Evolutionary conservation across 2,888 invertebrate species (phyloP), one percentile per base, ranked within the genome.

Genomic region (Oegoconia quadripuncta): DNA sequence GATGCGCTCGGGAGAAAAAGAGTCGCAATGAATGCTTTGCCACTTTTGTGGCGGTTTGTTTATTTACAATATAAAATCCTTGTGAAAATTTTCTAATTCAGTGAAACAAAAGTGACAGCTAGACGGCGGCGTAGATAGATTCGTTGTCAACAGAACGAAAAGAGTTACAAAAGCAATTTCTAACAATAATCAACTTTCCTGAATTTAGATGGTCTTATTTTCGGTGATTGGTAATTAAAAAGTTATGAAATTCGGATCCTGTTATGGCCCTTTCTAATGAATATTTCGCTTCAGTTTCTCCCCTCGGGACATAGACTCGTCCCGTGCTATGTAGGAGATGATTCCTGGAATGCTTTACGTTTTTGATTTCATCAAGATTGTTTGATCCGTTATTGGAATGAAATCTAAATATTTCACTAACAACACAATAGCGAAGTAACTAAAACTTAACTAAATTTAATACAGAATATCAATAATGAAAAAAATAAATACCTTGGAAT

Each of bases 81-180:
- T 18, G 15, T n/a, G 4, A 20, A 23, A 26, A 8, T 20, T 29
- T 29, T 18, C 3, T 28, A 37, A 35, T 14, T 35, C 11, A 37
- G 39, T 42, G 29, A 31, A 32, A 38, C 28, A 28, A 29, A 36
- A 36, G 36, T 32, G 36, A 35, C 36, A 20, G 28, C 23, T 6
- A 15, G 26, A 13, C 7, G 30, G 25, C 25, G 34, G 7, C n/a
- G 23, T 11, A 18, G 28, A 20, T 38, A 25, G 33, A 23, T 39
- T 33, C 18, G 22, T 33, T 32, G 37, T 36, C 31, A 30, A 18
- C 20, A 13, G 17, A 37, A 40, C 20, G 20, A 15, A 33, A 39
- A 40, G 40, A 34, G 41, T 33, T 41, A 22, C 17, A 13, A 39
- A 39, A 40, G 16, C 35, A 40, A 40, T 40, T 31, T 23, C 36